These are phyloP conservation scores for Hypotaenidia okinawae DNA, from an alignment of 2,797 vertebrate species.

Conservation along the genomic window DNA sequence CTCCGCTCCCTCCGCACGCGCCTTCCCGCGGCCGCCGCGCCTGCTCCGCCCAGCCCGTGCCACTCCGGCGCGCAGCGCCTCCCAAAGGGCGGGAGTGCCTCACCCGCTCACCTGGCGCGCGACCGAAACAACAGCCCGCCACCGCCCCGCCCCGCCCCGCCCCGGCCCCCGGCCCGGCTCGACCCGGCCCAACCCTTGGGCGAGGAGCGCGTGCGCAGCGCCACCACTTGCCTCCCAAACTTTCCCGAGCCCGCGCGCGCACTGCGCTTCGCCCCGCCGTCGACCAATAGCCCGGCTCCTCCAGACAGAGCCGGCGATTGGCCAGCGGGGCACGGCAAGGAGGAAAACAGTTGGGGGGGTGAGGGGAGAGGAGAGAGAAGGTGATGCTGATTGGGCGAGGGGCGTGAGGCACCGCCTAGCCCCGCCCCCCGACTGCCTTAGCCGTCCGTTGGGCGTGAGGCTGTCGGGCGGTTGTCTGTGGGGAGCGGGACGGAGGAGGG, in stretches of 20 bases:
- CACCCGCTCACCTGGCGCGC: neutral
- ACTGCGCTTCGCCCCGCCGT: too few species aligned
- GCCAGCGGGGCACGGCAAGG: neutral
- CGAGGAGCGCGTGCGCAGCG: neutral
- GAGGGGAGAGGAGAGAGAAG: accelerated
- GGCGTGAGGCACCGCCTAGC: neutral
- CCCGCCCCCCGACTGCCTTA: neutral
- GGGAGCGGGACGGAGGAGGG: accelerated
- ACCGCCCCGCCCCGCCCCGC: too few species aligned
- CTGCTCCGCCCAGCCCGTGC: neutral
- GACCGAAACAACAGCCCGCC: neutral
- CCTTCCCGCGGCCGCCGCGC: neutral
- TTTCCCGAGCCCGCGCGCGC: neutral
- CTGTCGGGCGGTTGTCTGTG: accelerated
- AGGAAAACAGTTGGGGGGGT: accelerated
- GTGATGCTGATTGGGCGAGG: neutral
- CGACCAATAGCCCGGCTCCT: neutral
- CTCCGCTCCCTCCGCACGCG: neutral
- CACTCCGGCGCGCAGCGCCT: neutral
- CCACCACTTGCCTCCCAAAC: neutral
- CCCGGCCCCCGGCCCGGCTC: too few species aligned
- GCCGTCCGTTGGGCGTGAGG: neutral
- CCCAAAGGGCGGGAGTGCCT: neutral
- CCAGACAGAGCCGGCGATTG: neutral
- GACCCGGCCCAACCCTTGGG: accelerated